Base-by-base conservation (phyloP, 2,888 invertebrate species). In the Ormyrus rosae region DNA sequence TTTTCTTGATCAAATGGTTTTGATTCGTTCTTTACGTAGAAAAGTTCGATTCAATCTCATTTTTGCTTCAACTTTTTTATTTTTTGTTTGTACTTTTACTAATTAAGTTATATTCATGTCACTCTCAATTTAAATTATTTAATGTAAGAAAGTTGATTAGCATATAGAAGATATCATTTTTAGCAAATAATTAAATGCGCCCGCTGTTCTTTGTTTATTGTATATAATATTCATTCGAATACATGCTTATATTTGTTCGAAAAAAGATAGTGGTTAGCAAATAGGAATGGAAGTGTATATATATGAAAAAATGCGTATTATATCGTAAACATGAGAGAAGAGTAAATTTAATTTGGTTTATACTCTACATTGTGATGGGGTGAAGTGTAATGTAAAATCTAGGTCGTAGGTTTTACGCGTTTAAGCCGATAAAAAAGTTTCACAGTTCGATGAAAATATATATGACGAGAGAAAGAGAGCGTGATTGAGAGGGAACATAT, bases 371-470 rank as follows among this genome's bases (percentile, higher is more conserved):
- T 86, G 85, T 86, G 86, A 87, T 86, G 85, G 88, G 86, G 86
- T 84, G 80, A 86, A 86, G 85, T 88, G 87, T 88, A 88, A 88
- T 88, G 86, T 88, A 87, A 86, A 85, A 84, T 82, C 83, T 87
- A 86, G 84, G 85, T 85, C 85, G 85, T 84, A 83, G 76, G 56
- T 73, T 81, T 56, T 76, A 55, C 73, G 46, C 61, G 56, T 80
- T 34, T 60, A 63, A 70, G 58, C 80, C 34, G 34, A 34, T 83
- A 76, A 72, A 80, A 78, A 68, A 75, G 76, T 79, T 77, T 78
- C 61, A 78, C 73, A 69, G 73, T 78, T 69, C n/a, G 77, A 82
- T 73, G 70, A 81, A 81, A 65, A 70, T 50, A 80, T 34, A 34
- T 72, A 53, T 53, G 60, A 68, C 19, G n/a, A 34, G 34, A 34